Base-by-base conservation (phyloP, 2,113 vertebrate genomes). In the Chrysemys picta region DNA sequence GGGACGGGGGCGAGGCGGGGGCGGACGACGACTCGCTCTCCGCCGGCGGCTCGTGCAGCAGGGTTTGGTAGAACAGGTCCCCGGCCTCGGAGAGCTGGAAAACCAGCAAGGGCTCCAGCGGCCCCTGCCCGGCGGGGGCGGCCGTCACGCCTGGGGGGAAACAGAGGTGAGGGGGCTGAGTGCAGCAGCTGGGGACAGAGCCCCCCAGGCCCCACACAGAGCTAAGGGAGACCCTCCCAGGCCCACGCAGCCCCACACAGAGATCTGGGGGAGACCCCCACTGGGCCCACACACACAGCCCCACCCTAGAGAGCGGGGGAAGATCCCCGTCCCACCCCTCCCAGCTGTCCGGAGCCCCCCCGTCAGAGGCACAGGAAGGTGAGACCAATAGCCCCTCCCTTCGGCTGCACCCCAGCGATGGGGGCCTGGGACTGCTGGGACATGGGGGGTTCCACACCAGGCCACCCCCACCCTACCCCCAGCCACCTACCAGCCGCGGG, bases 1-100 rank as follows among this genome's bases (percentile, higher is more conserved):
- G 56, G 56, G 56, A 94, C 21, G 92, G 85, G 6, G 95, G 89
- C 72, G 95, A 96, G 25, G 93, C 47, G 0, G 94, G 89, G 45
- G 80, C 82, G 53, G 38, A 10, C 4, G 1, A 3, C 1, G 10
- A 24, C 24, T 90, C 57, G 0, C 35, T 8, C 35, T 88, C 79
- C 1, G 1, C 27, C 69, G 38, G 29, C 1, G 87, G 24, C 14
- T 31, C 17, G 0, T 94, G 94, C 49, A 22, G 76, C 1, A 99
- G 97, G 24, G 90, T 94, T 96, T 99, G 99, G 82, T 98, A 98
- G 97, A 99, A 99, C 56, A 99, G 1, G 4, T 99, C 99, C 12
- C 99, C 99, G 0, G 98, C 98, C 6, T 98, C 98, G 0, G 99
- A 98, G 7, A 99, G 98, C 76, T 99, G 99, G 45, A 99, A 98